Conservation (phyloP, 2,797 vertebrate species). For the Hyperoplus immaculatus region DNA sequence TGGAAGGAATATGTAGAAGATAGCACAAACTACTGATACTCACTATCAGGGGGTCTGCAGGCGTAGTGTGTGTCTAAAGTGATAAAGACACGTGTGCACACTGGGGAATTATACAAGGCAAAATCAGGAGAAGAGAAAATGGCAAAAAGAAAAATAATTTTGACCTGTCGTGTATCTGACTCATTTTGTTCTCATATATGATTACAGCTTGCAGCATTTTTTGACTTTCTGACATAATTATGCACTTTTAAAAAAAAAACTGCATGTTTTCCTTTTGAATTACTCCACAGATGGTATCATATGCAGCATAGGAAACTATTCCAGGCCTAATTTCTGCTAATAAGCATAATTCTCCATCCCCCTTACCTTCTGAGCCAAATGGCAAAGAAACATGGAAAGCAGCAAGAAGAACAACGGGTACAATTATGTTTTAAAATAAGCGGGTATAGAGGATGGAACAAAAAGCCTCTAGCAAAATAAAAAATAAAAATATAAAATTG, state of each 20-base stretch:
- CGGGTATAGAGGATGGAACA: slow-evolving; percentile 29
- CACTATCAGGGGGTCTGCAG: background rate
- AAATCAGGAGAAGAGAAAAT: slow-evolving; percentile 6
- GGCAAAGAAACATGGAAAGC: slow-evolving; percentile 28
- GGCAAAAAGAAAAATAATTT: background rate
- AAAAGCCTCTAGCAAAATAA: slow-evolving; percentile 26
- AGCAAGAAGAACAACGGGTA: slow-evolving; percentile 34
- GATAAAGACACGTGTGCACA: background rate
- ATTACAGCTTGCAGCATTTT: slow-evolving; percentile 35
- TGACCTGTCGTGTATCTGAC: background rate
- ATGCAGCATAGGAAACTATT: slow-evolving; percentile 48
- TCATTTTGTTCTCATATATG: slow-evolving; percentile 43
- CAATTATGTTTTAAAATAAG: slow-evolving; percentile 47
- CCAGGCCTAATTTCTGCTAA: slow-evolving; percentile 48
- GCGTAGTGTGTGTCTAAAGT: background rate
- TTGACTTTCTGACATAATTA: slow-evolving; percentile 22
- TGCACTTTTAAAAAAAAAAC: slow-evolving; percentile 7
- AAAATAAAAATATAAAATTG: slow-evolving; percentile 41
- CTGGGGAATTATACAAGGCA: background rate
- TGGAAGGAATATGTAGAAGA: background rate
- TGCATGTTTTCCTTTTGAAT: slow-evolving; percentile 53
- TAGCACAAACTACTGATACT: background rate
- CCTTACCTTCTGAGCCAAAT: slow-evolving; percentile 29
- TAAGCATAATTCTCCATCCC: slow-evolving; percentile 34
- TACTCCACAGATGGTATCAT: slow-evolving; percentile 42